Evolutionary conservation across 1,140 invertebrate genomes (phyloP).

Genomic region (Trichomalopsis sarcophagae): DNA sequence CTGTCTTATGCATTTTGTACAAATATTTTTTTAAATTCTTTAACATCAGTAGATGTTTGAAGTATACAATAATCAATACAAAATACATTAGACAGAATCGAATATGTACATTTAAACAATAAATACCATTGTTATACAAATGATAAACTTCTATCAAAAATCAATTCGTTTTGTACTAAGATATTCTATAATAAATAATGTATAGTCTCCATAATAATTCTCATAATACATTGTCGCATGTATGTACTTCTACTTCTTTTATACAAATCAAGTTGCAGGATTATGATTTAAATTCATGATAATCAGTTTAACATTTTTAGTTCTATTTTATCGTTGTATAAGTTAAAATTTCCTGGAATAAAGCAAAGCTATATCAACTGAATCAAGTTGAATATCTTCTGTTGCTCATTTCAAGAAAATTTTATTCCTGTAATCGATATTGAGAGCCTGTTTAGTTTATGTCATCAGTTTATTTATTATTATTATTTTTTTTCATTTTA

Average conservation of each 20-base stretch:
- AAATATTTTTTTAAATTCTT: conserved; percentile 50
- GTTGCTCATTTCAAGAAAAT: not conserved
- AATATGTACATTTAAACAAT: conserved; percentile 58
- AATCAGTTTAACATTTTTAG: conserved; percentile 18
- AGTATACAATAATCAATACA: conserved; percentile 57
- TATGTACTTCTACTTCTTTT: conserved; percentile 3
- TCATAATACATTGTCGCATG: conserved; percentile 24
- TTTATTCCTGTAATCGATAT: not conserved
- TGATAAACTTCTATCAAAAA: conserved; percentile 61
- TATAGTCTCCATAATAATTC: conserved; percentile 33
- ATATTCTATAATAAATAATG: conserved; percentile 59
- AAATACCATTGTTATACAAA: conserved; percentile 56
- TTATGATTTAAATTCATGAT: not conserved
- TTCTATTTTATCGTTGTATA: not conserved
- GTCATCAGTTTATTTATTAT: not conserved
- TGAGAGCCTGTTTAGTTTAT: not conserved
- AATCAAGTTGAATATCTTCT: not conserved
- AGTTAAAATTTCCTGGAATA: not conserved
- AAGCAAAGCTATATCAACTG: not conserved
- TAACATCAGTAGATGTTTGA: conserved; percentile 49
- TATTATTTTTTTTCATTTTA: not conserved
- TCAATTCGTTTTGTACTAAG: conserved; percentile 61
- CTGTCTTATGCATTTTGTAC: conserved; percentile 48
- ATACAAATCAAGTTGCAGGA: not conserved
- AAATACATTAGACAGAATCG: conserved; percentile 55